Conservation (phyloP, 92 coral and sea anemone genomes). For the Blastomussa wellsi region DNA sequence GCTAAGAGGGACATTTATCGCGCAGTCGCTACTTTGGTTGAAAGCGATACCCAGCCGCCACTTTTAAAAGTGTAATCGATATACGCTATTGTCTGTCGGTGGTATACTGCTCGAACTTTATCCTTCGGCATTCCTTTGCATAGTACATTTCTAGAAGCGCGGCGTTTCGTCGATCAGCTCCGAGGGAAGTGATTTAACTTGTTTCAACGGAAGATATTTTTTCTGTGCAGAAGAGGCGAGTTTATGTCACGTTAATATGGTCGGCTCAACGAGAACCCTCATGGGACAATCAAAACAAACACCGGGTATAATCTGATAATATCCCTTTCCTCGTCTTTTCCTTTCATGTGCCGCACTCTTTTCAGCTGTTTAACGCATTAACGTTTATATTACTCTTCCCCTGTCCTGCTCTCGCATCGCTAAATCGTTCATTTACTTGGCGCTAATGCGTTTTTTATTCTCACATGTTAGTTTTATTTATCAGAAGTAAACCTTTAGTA, state of each 20-base stretch:
- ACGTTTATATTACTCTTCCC: constrained; percentile 27
- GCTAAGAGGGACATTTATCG: constrained; percentile 58
- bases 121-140: constrained; percentile 31
- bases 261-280: constrained; percentile 60
- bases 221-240: constrained; percentile 3
- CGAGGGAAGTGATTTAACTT: constrained; percentile 9
- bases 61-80: constrained; percentile 85
- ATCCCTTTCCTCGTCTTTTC: constrained; percentile 64
- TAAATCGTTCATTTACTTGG: constrained; percentile 47
- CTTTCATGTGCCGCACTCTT: constrained; percentile 84
- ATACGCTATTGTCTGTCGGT: constrained; percentile 82
- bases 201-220: not conserved
- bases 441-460: constrained; percentile 67
- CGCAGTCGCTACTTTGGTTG: constrained; percentile 71
- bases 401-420: constrained; percentile 34
- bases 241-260: constrained; percentile 30
- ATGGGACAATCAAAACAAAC: constrained; percentile 87
- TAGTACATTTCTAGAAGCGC: constrained; percentile 10
- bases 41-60: constrained; percentile 82
- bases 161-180: constrained; percentile 9
- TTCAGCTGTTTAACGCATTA: constrained; percentile 88
- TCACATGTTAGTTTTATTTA: constrained; percentile 43
- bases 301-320: constrained; percentile 83
- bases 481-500: constrained; percentile 14
- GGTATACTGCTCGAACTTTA: constrained; percentile 47